phyloP scores from a whole-genome alignment of 2,797 vertebrate genomes.

The Helicolenus hilgendorfi region DNA sequence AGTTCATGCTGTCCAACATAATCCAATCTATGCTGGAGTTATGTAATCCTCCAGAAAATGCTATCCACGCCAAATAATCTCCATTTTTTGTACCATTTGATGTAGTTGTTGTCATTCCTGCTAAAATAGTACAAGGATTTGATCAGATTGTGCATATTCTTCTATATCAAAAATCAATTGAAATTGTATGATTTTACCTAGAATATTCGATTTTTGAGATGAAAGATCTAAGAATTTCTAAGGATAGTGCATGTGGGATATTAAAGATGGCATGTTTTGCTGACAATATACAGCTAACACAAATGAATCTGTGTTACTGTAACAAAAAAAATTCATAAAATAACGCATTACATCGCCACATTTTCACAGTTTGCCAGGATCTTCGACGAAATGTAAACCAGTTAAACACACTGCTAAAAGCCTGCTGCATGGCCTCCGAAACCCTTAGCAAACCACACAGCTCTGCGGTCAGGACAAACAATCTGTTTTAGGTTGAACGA shows the following conservation, averaged over 20 bases:
- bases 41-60: background rate
- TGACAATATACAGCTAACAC: background rate
- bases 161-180: background rate
- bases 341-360: background rate
- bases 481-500: slow-evolving; percentile 4
- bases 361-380: background rate
- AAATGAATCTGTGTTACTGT: background rate
- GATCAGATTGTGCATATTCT: background rate
- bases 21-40: background rate
- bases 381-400: background rate
- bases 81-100: background rate
- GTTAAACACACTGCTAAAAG: background rate
- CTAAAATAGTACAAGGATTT: background rate
- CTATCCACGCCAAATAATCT: background rate
- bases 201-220: background rate
- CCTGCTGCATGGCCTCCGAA: background rate
- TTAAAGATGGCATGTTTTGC: background rate
- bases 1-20: background rate
- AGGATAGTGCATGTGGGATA: background rate
- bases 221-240: background rate
- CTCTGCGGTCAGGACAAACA: background rate
- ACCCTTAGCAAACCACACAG: background rate
- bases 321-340: background rate
- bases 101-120: background rate
- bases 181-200: background rate